A percentile compares a stretch with the other conserved stretches of the same genome.
phyloP scores from a whole-genome alignment of 2,888 invertebrate species.

The Sphaeridia pumilis region DNA sequence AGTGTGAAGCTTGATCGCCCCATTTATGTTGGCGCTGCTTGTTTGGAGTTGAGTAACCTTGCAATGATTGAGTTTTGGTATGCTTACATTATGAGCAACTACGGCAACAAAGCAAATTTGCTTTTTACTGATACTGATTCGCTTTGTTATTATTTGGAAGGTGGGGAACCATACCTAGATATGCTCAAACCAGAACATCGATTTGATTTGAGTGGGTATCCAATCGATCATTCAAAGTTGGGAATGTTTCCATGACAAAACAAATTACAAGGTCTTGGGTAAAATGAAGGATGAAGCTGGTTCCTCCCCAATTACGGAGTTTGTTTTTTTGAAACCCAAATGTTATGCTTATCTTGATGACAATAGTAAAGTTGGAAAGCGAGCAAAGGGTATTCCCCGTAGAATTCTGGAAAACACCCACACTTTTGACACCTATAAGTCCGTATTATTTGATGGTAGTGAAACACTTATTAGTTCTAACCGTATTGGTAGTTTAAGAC shows the following conservation, averaged over 20 bases:
- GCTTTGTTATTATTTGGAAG: too few species aligned
- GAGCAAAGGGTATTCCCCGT: slow-evolving; percentile 7
- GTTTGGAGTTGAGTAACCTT: slow-evolving; percentile 35
- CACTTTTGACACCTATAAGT: not conserved
- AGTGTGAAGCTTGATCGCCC: slow-evolving; percentile 26
- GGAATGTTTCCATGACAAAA: slow-evolving; percentile 19
- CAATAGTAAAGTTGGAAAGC: not conserved
- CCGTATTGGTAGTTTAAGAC: not conserved
- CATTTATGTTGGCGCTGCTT: slow-evolving; percentile 30
- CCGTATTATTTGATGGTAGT: not conserved
- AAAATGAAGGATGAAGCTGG: slow-evolving; percentile 37
- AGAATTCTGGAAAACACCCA: not conserved
- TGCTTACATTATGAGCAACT: slow-evolving; percentile 26
- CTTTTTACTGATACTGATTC: too few species aligned
- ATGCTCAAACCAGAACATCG: too few species aligned
- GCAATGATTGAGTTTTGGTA: slow-evolving; percentile 36
- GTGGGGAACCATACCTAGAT: too few species aligned
- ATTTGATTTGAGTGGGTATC: slow-evolving; percentile 36
- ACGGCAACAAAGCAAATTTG: slow-evolving; percentile 23
- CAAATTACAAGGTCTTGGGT: slow-evolving; percentile 37
- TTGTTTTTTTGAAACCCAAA: slow-evolving; percentile 27
- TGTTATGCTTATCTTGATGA: slow-evolving; percentile 1
- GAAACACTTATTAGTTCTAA: not conserved
- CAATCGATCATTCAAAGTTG: slow-evolving; percentile 22
- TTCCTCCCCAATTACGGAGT: slow-evolving; percentile 32